Evolutionary conservation across 2,888 invertebrate species (phyloP).

Genomic region (Antheraea yamamai): DNA sequence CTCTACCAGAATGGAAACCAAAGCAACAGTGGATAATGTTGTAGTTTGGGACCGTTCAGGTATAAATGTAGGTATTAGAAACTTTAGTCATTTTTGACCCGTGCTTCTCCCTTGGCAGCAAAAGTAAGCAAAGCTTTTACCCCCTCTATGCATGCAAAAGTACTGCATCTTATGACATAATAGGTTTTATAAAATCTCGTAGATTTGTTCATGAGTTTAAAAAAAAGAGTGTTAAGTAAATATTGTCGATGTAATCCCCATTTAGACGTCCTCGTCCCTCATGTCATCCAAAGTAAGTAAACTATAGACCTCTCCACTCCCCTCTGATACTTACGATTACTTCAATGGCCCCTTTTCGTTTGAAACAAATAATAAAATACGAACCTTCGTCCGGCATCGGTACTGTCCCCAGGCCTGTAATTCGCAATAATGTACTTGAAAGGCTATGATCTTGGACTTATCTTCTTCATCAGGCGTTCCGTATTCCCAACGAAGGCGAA

Average conservation of each 20-base stretch:
- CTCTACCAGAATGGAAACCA: too few relatives aligned
- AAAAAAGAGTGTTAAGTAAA: neutral
- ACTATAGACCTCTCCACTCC: neutral
- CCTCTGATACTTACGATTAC: neutral
- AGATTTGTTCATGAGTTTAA: neutral
- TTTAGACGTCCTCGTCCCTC: too few relatives aligned
- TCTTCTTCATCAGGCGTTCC: constrained; percentile 63
- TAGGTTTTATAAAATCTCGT: too few relatives aligned
- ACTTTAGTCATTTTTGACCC: too few relatives aligned
- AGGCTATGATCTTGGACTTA: constrained; percentile 78
- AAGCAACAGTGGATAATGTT: too few relatives aligned
- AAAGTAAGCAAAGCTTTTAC: too few relatives aligned
- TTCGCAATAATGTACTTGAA: constrained; percentile 89
- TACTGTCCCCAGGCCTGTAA: constrained; percentile 90
- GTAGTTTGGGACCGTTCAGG: too few relatives aligned
- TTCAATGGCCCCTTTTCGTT: neutral
- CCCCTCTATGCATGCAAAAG: too few relatives aligned
- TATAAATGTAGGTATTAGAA: too few relatives aligned
- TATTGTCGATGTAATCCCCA: too few relatives aligned
- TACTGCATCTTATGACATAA: too few relatives aligned
- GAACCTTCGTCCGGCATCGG: constrained; percentile 86
- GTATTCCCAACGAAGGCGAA: constrained; percentile 84
- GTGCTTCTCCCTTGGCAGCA: too few relatives aligned
- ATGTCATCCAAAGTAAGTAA: neutral
- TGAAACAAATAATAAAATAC: neutral